Conservation (phyloP, 1,140 invertebrate species). For the Neuroterus valhalla region DNA sequence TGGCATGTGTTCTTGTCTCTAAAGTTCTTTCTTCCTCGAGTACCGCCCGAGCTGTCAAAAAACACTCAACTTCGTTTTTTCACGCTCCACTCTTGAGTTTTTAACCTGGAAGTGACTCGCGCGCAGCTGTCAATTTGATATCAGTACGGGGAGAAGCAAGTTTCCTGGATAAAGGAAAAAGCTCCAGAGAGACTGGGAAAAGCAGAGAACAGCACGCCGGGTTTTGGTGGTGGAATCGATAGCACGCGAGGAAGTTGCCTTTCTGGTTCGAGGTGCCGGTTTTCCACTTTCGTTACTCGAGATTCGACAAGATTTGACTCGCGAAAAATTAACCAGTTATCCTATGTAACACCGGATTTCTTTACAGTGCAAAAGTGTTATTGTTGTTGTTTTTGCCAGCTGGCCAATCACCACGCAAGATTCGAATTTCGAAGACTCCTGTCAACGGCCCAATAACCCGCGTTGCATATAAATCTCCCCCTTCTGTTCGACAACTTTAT, state of each 20-base stretch:
- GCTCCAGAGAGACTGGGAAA: slow-evolving; percentile 37
- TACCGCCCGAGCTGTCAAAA: not conserved
- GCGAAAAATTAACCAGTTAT: slow-evolving; percentile 34
- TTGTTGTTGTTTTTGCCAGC: not conserved
- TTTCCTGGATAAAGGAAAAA: slow-evolving; percentile 46
- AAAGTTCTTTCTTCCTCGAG: slow-evolving; percentile 14
- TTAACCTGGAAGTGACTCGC: not conserved
- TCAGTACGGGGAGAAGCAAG: slow-evolving; percentile 36
- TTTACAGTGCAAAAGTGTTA: not conserved
- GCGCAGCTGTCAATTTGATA: too few relatives aligned
- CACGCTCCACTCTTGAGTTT: not conserved
- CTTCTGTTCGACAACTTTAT: too few relatives aligned
- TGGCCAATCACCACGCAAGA: not conserved
- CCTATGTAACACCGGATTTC: not conserved
- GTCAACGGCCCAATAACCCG: not conserved
- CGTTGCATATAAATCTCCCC: not conserved
- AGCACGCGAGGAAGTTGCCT: slow-evolving; percentile 61
- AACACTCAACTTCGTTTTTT: slow-evolving; percentile 23
- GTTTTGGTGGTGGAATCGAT: slow-evolving; percentile 70
- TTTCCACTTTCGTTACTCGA: slow-evolving; percentile 37
- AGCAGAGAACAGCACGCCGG: slow-evolving; percentile 52
- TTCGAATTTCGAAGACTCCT: slow-evolving; percentile 11
- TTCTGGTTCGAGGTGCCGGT: slow-evolving; percentile 53
- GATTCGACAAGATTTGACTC: slow-evolving; percentile 27
- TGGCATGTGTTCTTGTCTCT: slow-evolving; percentile 49